Base-by-base conservation (phyloP, 1,140 invertebrate species). In the Pseudomyrmex cubaensis region DNA sequence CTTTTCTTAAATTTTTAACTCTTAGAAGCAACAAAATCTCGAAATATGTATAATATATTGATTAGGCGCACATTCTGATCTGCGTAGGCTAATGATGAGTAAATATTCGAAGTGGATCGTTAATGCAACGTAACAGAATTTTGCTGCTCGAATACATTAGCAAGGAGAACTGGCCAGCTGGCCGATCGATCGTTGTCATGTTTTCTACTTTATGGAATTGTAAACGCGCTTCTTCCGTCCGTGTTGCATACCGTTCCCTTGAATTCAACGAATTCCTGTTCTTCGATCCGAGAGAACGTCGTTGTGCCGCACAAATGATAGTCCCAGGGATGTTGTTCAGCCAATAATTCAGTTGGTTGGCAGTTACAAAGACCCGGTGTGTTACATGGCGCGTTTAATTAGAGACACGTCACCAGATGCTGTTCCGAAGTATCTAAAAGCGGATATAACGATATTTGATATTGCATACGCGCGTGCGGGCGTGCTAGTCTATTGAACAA, bases 291-390 rank as follows among this genome's bases (percentile, higher is more conserved):
- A 59, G 66, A 35, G 57, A 48, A 82, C 50, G 50, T 22, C 13
- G 77, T 54, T 46, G 56, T 64, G 10, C 17, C 56, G 35, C 35
- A 56, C 17, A 50, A 20, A 78, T 46, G 66, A 82, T 46, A 70
- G 52, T 52, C n/a, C 7, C 22, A 17, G 44, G 59, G 66, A 76
- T 67, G 73, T 62, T 61, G 54, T 50, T 80, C 66, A n/a, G 46
- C 66, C 66, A 80, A 80, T 83, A 87, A 87, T 87, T 87, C 69
- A 87, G 61, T 87, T 87, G 59, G 73, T 84, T 83, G 78, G 10
- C 70, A 87, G 64, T 84, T 84, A 84, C 2, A 50, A 48, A 35
- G 25, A 74, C 12, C 48, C 59, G 75, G 8, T 46, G 12, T 46
- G 76, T 66, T 50, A 59, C 54, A 64, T 62, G 22, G 56, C 56